Conservation (phyloP, 2,888 invertebrate genomes). For the Hetaerina titia region DNA sequence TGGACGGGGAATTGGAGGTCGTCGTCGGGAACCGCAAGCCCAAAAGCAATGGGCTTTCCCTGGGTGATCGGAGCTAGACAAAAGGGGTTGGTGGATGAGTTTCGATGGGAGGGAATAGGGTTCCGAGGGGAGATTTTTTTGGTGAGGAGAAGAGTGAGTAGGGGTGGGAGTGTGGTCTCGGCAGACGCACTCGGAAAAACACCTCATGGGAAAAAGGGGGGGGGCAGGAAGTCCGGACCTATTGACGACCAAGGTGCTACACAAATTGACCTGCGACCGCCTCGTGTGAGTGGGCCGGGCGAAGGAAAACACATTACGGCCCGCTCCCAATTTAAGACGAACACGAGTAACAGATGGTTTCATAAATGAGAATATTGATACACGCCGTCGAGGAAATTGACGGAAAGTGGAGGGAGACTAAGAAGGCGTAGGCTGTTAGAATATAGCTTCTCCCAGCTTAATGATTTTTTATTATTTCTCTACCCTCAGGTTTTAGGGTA, state of each 20-base stretch:
- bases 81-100: background rate
- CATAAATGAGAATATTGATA: conserved; percentile 63
- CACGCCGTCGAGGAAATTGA: conserved; percentile 20
- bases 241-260: conserved; percentile 7
- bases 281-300: background rate
- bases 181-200: background rate
- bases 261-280: conserved; percentile 29
- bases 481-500: background rate
- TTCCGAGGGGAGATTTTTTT: background rate
- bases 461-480: conserved; percentile 12
- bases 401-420: background rate
- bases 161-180: background rate
- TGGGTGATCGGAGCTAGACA: background rate
- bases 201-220: background rate
- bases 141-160: background rate
- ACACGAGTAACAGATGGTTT: conserved; percentile 48
- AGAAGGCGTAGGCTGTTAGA: background rate
- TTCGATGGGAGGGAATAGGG: background rate
- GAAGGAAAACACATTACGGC: conserved; percentile 29
- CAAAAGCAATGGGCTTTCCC: too few species aligned
- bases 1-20: too few species aligned
- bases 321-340: conserved; percentile 45
- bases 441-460: background rate
- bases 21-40: too few species aligned
- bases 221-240: conserved; percentile 12